Evolutionary conservation across 2,113 vertebrate species (phyloP).

Genomic region (Opisthocomus hoazin): DNA sequence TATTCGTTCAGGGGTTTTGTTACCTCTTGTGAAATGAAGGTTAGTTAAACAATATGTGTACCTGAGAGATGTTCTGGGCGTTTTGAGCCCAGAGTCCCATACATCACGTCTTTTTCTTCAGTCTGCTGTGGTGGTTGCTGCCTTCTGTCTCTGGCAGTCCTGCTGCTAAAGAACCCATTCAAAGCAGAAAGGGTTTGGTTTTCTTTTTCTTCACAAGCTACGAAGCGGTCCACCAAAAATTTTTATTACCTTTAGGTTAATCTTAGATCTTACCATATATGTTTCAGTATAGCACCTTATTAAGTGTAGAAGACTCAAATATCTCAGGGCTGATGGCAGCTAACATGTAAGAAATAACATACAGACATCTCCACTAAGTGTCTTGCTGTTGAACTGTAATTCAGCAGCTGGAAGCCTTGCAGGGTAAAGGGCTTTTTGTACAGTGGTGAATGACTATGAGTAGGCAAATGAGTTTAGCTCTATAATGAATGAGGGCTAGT

Average conservation of each 20-base stretch:
- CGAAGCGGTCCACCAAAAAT: background rate
- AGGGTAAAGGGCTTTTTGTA: background rate
- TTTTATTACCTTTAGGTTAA: background rate
- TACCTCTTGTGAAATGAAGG: slow-evolving; percentile 22
- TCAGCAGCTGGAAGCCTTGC: background rate
- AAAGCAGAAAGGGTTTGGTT: background rate
- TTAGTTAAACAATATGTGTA: background rate
- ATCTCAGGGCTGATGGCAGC: background rate
- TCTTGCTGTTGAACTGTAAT: background rate
- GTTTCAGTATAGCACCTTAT: background rate
- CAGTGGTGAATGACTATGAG: too few species aligned
- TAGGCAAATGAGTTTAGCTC: background rate
- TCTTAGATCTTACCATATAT: background rate
- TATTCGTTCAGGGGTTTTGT: slow-evolving; percentile 1
- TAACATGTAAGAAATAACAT: background rate
- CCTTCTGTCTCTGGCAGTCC: background rate
- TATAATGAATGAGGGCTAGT: background rate
- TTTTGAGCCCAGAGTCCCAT: background rate
- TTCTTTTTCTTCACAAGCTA: background rate
- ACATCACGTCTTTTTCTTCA: background rate
- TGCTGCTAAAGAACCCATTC: background rate
- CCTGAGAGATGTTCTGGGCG: background rate
- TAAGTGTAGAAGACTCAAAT: background rate
- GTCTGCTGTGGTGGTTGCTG: background rate
- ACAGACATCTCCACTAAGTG: background rate